phyloP scores from a whole-genome alignment of 2,888 invertebrate genomes.

The Drosophila atripex region DNA sequence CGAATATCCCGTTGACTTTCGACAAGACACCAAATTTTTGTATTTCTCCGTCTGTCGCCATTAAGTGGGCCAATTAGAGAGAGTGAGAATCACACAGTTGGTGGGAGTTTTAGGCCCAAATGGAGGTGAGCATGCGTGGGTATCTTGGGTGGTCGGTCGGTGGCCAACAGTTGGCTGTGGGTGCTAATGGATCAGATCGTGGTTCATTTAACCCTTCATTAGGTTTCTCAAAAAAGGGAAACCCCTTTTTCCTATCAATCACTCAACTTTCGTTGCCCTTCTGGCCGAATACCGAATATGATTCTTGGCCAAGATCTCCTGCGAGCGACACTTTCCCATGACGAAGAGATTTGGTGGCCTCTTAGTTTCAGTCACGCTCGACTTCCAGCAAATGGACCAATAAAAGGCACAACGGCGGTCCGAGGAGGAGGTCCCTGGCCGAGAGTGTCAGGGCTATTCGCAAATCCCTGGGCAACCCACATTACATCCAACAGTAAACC shows the following conservation, averaged over 20 bases:
- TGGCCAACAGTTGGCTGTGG: not conserved
- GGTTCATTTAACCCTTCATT: conserved; percentile 1
- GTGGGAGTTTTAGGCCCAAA: conserved; percentile 7
- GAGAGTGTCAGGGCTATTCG: conserved; percentile 33
- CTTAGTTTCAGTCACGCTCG: conserved; percentile 64
- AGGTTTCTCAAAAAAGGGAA: not conserved
- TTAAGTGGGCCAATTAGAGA: conserved; percentile 48
- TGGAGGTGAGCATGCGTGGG: conserved; percentile 3
- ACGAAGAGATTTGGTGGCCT: conserved; percentile 67
- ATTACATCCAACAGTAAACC: conserved; percentile 19
- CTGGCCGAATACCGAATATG: conserved; percentile 11
- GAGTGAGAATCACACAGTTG: conserved; percentile 43
- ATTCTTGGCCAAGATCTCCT: conserved; percentile 38
- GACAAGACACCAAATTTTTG: conserved; percentile 13
- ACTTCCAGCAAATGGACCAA: conserved; percentile 57
- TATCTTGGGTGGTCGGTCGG: conserved; percentile 33
- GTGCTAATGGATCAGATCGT: conserved; percentile 21
- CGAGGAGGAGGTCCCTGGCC: conserved; percentile 9
- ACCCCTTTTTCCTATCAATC: not conserved
- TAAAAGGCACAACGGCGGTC: conserved; percentile 53
- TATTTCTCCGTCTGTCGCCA: conserved; percentile 20
- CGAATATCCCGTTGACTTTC: conserved; percentile 53
- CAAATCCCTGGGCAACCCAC: conserved; percentile 23
- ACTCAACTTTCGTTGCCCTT: not conserved
- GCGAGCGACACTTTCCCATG: conserved; percentile 69